These are phyloP conservation scores for Nibea albiflora DNA, from an alignment of 2,113 vertebrate species.

Conservation along the genomic window DNA sequence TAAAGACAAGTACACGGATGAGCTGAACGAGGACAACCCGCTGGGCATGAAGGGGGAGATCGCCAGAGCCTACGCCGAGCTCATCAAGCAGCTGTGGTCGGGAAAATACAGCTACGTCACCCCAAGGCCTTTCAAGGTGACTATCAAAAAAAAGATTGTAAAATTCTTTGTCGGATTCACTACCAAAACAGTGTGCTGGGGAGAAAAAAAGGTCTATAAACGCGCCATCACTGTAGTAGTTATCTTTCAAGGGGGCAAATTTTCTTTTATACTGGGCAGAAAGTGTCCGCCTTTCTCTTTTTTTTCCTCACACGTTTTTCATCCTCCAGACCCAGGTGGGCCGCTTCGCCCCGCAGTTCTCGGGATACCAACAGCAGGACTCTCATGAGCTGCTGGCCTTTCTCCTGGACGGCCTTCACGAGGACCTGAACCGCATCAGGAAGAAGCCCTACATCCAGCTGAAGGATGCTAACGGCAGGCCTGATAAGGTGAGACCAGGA, in stretches of 20 bases:
- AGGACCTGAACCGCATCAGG: constrained; percentile 98
- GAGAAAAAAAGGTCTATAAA: neutral
- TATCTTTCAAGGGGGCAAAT: neutral
- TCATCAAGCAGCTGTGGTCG: constrained; percentile 98
- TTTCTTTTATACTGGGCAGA: neutral
- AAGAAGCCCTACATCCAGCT: constrained; percentile 99
- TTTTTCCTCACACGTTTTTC: neutral
- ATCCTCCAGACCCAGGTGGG: constrained; percentile 93
- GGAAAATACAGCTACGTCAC: constrained; percentile 97
- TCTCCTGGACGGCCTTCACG: constrained; percentile 97
- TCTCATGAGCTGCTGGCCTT: constrained; percentile 98
- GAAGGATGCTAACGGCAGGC: constrained; percentile 94
- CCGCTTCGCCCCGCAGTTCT: constrained; percentile 97
- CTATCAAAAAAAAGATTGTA: neutral
- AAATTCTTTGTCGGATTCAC: neutral
- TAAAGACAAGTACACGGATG: constrained; percentile 95
- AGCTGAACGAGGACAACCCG: constrained; percentile 98
- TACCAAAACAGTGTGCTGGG: neutral
- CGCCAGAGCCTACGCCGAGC: constrained; percentile 94
- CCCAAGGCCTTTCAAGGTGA: constrained; percentile 97
- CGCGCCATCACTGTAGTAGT: neutral
- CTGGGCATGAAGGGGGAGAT: constrained; percentile 99
- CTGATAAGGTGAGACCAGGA: constrained; percentile 87
- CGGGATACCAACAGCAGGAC: constrained; percentile 99
- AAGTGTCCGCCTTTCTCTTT: neutral